phyloP scores from a whole-genome alignment of 2,113 vertebrate genomes.

The Crotalus viridis region DNA sequence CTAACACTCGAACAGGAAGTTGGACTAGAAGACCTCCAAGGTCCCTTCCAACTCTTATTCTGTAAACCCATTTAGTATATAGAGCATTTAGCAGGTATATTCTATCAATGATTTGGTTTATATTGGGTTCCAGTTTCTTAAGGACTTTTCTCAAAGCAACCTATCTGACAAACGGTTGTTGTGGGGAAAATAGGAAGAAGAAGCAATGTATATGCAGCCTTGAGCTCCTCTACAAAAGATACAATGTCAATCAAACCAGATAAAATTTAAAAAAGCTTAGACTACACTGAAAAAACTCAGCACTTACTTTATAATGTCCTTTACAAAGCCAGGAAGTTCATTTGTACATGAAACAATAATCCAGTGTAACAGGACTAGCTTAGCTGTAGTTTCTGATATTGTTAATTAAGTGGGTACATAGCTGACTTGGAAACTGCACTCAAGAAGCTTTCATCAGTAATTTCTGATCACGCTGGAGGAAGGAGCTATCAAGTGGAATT shows the following conservation, averaged over 20 bases:
- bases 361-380: not conserved
- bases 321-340: not conserved
- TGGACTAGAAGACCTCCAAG: not conserved
- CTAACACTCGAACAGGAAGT: not conserved
- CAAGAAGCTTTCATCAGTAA: not conserved
- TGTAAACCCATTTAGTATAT: not conserved
- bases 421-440: not conserved
- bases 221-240: not conserved
- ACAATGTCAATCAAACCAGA: not conserved
- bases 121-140: not conserved
- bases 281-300: not conserved
- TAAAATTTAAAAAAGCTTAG: not conserved
- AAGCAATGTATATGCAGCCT: not conserved
- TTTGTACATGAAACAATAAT: not conserved
- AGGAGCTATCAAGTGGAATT: not conserved
- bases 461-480: not conserved
- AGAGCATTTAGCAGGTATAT: not conserved
- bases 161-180: not conserved
- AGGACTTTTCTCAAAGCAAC: not conserved
- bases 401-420: not conserved
- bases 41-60: not conserved
- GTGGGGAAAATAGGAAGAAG: not conserved
- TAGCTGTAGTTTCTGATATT: not conserved
- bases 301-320: not conserved
- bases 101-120: not conserved